Evolutionary conservation across 2,797 vertebrate species (phyloP).

Genomic region (Loris lydekkerianus): DNA sequence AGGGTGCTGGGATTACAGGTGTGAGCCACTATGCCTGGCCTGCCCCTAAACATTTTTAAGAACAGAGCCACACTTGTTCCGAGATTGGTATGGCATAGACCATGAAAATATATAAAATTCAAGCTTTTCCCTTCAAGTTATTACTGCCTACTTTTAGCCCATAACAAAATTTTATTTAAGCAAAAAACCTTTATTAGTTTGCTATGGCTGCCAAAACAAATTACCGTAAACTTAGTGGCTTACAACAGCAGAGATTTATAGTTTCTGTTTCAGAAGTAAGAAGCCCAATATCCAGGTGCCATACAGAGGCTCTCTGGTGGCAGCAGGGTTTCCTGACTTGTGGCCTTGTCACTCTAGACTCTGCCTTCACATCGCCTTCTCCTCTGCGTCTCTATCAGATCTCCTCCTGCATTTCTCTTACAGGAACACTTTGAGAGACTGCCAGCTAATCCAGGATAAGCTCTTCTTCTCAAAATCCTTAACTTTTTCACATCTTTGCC

Average conservation of each 20-base stretch:
- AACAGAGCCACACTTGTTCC: neutral
- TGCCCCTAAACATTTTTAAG: conserved; percentile 49
- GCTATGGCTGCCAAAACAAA: neutral
- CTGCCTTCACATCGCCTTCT: neutral
- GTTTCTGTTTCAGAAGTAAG: neutral
- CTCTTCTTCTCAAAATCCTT: neutral
- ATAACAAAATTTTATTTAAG: conserved; percentile 25
- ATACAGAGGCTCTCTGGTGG: neutral
- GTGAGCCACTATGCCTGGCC: no score
- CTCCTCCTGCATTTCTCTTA: neutral
- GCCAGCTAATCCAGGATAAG: neutral
- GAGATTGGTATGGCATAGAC: neutral
- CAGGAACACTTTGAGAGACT: neutral
- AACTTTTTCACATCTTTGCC: neutral
- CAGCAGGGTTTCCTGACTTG: neutral
- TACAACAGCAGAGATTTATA: conserved; percentile 17
- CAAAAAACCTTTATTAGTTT: conserved; percentile 8
- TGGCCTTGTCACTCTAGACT: neutral
- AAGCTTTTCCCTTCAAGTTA: conserved; percentile 51
- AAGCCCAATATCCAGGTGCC: neutral
- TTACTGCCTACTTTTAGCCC: neutral
- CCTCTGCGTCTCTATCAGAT: neutral
- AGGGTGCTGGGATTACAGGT: no score
- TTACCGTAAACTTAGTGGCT: neutral
- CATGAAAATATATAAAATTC: neutral